These are phyloP conservation scores for Rhinella marina DNA, from an alignment of 2,797 vertebrate species.

Conservation along the genomic window DNA sequence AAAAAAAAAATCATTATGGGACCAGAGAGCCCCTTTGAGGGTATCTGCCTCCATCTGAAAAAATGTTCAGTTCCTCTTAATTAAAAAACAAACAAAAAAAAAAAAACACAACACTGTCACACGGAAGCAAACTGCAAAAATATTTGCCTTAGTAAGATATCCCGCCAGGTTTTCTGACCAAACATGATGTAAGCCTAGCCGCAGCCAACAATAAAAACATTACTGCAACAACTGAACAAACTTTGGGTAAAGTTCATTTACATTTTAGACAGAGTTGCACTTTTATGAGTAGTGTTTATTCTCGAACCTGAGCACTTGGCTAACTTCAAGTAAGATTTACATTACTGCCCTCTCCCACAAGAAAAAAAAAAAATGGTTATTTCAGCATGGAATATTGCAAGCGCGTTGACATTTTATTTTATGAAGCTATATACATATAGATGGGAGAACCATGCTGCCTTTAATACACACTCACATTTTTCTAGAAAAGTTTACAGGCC, in stretches of 20 bases:
- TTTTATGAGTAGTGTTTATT: not conserved
- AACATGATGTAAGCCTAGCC: not conserved
- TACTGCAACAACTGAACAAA: not conserved
- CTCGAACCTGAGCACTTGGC: not conserved
- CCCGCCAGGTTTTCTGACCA: not conserved
- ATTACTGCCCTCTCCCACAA: constrained; percentile 6
- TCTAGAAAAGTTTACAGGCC: constrained; percentile 39
- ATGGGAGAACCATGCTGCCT: constrained; percentile 3
- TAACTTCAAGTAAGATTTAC: constrained; percentile 17
- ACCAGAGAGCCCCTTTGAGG: too few species aligned
- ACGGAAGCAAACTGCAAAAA: too few species aligned
- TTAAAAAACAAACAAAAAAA: too few species aligned
- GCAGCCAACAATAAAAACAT: not conserved
- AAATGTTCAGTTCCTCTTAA: too few species aligned
- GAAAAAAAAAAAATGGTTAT: not conserved
- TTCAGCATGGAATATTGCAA: constrained; percentile 6
- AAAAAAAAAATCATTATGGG: too few species aligned
- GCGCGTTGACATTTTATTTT: constrained; percentile 15
- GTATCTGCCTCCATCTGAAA: too few species aligned
- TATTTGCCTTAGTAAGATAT: too few species aligned
- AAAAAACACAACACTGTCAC: too few species aligned
- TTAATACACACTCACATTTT: constrained; percentile 36
- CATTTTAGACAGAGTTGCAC: not conserved
- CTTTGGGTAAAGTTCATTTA: not conserved
- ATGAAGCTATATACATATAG: constrained; percentile 35